Evolutionary conservation across 2,113 vertebrate species (phyloP).

Genomic region (Calonectris borealis): DNA sequence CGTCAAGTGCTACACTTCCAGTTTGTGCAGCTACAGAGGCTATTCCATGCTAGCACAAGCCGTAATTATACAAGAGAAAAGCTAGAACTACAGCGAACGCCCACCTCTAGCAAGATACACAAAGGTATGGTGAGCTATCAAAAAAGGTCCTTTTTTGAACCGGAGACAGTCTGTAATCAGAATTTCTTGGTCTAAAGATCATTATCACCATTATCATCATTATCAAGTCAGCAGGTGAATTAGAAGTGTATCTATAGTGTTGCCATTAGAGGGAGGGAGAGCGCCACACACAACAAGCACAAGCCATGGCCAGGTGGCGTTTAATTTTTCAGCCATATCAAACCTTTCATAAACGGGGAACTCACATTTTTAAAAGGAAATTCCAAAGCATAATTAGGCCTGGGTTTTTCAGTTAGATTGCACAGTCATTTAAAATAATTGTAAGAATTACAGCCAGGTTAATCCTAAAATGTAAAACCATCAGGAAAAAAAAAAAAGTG

Average conservation of each 20-base stretch:
- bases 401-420: not conserved
- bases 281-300: not conserved
- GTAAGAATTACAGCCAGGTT: not conserved
- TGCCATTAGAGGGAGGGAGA: not conserved
- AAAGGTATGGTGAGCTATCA: not conserved
- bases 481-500: not conserved
- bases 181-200: not conserved
- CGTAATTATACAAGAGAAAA: not conserved
- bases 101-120: not conserved
- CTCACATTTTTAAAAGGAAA: not conserved
- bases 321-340: not conserved
- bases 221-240: not conserved
- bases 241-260: not conserved
- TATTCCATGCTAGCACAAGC: not conserved
- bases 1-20: not conserved
- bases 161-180: not conserved
- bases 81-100: not conserved
- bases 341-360: not conserved
- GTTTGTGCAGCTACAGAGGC: not conserved
- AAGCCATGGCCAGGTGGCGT: not conserved
- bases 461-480: not conserved
- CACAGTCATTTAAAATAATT: not conserved
- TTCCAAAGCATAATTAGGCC: not conserved
- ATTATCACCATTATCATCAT: not conserved
- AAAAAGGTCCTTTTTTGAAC: not conserved